Evolutionary conservation across 2,888 invertebrate genomes (phyloP), one percentile per base, ranked within the genome.

Genomic region (Campopleginae sp.): DNA sequence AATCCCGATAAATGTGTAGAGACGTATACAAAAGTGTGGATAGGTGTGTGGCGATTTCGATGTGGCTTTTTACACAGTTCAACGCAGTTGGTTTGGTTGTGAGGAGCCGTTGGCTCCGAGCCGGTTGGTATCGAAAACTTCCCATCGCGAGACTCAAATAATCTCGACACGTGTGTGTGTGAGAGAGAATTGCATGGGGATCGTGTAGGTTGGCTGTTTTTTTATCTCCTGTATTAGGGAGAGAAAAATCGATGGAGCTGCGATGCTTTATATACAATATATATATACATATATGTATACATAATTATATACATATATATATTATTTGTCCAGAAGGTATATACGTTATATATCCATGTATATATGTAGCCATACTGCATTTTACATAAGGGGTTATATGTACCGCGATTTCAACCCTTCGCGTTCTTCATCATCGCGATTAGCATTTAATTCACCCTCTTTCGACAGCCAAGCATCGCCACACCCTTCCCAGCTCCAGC

Each of bases 161-260:
- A 84, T 84, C 78, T 68, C 33, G 33, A 70, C 54, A 72, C 33
- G 71, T 38, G 79, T 76, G 70, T 75, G 66, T 31, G 31, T 38
- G 48, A 51, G 58, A 48, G 31, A 54, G 46, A 70, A 23, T 38
- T 31, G 31, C 68, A 66, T 65, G 19, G 31, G 31, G 31, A 31
- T 27, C 46, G 63, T 71, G 61, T 23, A 48, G 68, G 68, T 31
- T 17, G 42, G 68, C 71, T 71, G 66, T 76, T 78, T 80, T 77
- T 70, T 12, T 19, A 75, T 85, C 79, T 58, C 85, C 70, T 85
- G 79, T 85, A 82, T 79, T 88, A 79, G 86, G 81, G 86, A 74
- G 84, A 89, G 89, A 92, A 93, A 93, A 93, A 93, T 93, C 93
- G 92, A 93, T 93, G 90, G 90, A 93, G 93, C 93, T 91, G 82